Evolutionary conservation across 1,140 invertebrate species (phyloP).

Genomic region (Mya arenaria): DNA sequence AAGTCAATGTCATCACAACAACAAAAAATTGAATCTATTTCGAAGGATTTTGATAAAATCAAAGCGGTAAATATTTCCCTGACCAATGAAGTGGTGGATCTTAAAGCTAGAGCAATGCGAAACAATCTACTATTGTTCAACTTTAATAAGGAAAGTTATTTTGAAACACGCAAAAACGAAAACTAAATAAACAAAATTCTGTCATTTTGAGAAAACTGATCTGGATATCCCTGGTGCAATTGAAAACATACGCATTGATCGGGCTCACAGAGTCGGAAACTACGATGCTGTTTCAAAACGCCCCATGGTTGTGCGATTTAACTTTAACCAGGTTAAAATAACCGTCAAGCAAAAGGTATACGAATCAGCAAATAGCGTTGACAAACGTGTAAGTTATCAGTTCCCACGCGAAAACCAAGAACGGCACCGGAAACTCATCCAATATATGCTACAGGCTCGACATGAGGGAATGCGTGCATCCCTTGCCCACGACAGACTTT

Average conservation of each 20-base stretch:
- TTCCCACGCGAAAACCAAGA: conserved; percentile 2
- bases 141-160: neutral
- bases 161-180: neutral
- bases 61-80: neutral
- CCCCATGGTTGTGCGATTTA: conserved; percentile 13
- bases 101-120: neutral
- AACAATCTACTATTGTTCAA: conserved; percentile 9
- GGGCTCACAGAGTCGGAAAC: conserved; percentile 8
- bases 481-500: neutral
- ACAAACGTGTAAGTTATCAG: neutral
- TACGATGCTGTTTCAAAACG: neutral
- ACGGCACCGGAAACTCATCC: neutral
- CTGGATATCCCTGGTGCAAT: neutral
- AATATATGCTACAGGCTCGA: neutral
- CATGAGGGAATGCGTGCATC: neutral
- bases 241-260: neutral
- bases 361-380: neutral
- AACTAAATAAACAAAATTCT: neutral
- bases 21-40: neutral
- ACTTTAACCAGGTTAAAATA: conserved; percentile 1
- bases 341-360: neutral
- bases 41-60: neutral
- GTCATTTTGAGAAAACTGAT: neutral
- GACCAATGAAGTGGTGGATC: neutral
- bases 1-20: neutral